Evolutionary conservation across 1,140 invertebrate species (phyloP), one percentile per base, ranked within the genome.

Genomic region (Agraylea sexmaculata): DNA sequence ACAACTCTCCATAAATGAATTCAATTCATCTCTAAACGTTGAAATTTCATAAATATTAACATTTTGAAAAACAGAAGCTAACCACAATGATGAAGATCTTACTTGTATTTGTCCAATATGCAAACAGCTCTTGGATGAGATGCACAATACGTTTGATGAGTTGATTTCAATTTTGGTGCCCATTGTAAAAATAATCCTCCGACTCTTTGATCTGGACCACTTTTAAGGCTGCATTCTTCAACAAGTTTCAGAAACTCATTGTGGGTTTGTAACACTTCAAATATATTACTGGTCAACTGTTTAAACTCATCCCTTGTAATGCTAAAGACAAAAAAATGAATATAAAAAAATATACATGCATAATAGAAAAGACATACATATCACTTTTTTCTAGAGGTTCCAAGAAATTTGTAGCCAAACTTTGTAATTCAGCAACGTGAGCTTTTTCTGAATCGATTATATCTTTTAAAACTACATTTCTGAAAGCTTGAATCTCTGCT

Each of bases 121-220:
- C 81, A 83, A 23, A 94, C 89, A 53, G 91, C 90, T 58, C 77
- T 77, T 0, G 93, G 93, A 75, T 98, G 93, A 51, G 85, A 80
- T 42, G 76, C 73, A 66, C 92, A 96, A 58, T 98, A 99, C 11
- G 67, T 68, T 48, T 80, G 75, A 63, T 96, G 89, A 16, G 92
- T 76, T 43, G 73, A 64, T 63, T 94, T 93, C 36, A 98, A 71
- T 55, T 77, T 74, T 12, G 86, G 78, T 6, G 93, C 93, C 59
- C 82, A 75, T 31, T 78, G 80, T 27, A 99, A 62, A 57, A 97
- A 96, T 1, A 93, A 64, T 53, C 86, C 89, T 4, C 94, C 94
- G 40, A 98, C 79, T 55, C 86, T 73, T 56, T 91, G 85, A 45
- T 90, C 84, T 3, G 69, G 60, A 12, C 76, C 71, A 7, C 73